Conservation (phyloP, 2,113 vertebrate species). For the Cryptotis parvus region DNA sequence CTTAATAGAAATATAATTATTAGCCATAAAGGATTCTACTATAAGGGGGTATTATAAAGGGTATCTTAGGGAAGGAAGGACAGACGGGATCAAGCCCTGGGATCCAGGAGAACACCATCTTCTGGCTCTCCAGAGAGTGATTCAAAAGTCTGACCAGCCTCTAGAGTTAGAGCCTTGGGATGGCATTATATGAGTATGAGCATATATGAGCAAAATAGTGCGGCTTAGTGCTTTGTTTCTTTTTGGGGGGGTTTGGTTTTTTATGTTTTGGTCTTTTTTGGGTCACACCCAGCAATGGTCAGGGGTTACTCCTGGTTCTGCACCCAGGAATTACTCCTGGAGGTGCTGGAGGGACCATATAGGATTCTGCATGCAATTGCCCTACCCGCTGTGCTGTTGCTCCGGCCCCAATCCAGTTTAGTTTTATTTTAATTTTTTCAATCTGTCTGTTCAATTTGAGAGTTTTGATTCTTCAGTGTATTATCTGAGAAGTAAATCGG, state of each 20-base stretch:
- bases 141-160: not conserved
- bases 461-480: constrained; percentile 31
- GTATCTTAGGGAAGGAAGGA: not conserved
- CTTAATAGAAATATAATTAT: not conserved
- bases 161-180: no score
- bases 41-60: not conserved
- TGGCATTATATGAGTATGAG: no score
- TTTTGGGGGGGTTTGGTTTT: no score
- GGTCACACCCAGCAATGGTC: no score
- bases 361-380: no score
- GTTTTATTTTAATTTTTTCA: constrained; percentile 25
- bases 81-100: not conserved
- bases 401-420: not conserved
- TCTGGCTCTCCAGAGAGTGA: not conserved
- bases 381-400: no score
- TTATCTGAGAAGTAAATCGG: not conserved
- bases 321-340: no score
- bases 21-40: not conserved
- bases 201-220: no score
- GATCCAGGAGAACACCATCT: not conserved
- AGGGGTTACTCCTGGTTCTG: no score
- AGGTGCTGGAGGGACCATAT: no score
- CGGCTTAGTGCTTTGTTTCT: no score
- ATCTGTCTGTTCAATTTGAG: constrained; percentile 19
- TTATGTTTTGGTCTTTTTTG: no score